Base-by-base conservation (phyloP, 2,113 vertebrate genomes). In the Kobus ellipsiprymnus region DNA sequence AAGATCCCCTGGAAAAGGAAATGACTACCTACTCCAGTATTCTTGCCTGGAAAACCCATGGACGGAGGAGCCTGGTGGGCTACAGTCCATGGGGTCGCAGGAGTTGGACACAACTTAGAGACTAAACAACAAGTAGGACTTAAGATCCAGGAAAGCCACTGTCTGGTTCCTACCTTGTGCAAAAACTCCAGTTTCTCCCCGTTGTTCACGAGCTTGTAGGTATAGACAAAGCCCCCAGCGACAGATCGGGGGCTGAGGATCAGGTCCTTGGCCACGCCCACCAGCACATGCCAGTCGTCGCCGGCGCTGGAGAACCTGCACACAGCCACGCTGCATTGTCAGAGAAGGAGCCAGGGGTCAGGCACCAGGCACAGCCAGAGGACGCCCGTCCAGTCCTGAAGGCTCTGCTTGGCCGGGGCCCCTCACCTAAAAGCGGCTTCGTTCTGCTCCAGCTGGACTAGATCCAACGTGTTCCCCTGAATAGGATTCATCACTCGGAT, bases 121-220 rank as follows among this genome's bases (percentile, higher is more conserved):
- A 77, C 71, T 77, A 77, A 71, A 36, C n/a, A 13, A 74, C 12
- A 77, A 44, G 12, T 7, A 86, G 74, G 36, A 97, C 9, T 8
- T n/a, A 94, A 80, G 30, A 81, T 36, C 21, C 10, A 91, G 40
- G 7, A 91, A 50, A 90, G 77, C 33, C 44, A 82, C 25, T 52
- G 30, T 33, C n/a, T 85, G 48, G 25, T 92, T 96, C 99, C 97
- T 97, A 99, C 99, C 99, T 99, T 99, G 98, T 99, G 99, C 91
- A 99, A 98, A 96, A 99, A 99, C 98, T 99, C 99, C 97, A 99
- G 99, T 98, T 99, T 99, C 97, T 99, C 99, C 0, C 99, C 99
- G 71, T 97, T 99, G 14, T 99, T 99, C 50, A 98, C 98, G 80
- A 99, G 99, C 23, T 99, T 99, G 98, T 99, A 99, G 0, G 99